Conservation (phyloP, 1,140 invertebrate genomes). For the Bombus impatiens region DNA sequence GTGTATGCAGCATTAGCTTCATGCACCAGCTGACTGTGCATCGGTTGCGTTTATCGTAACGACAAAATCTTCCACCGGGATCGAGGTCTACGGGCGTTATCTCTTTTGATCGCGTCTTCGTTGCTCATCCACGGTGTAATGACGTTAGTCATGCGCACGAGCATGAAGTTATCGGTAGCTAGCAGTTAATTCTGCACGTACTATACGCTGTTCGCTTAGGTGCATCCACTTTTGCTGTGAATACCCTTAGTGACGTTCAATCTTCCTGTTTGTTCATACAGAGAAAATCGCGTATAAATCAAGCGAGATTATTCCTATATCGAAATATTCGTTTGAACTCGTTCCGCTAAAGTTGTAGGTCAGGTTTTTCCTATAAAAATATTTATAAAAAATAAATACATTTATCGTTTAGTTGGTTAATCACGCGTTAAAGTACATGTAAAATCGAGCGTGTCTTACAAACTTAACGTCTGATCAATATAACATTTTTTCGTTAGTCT, state of each 20-base stretch:
- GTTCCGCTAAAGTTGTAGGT: neutral
- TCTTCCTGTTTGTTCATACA: neutral
- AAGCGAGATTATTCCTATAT: neutral
- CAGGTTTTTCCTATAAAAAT: too few relatives aligned
- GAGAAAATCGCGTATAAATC: neutral
- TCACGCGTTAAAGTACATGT: neutral
- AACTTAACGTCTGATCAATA: neutral
- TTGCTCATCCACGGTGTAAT: constrained; percentile 45
- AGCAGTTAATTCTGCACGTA: neutral
- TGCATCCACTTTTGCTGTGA: constrained; percentile 2
- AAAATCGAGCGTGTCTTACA: neutral
- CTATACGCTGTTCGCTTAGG: neutral
- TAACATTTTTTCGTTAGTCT: too few relatives aligned
- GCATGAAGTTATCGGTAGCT: constrained; percentile 23
- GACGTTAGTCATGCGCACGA: constrained; percentile 22
- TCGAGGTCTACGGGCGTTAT: constrained; percentile 24
- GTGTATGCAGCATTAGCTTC: neutral
- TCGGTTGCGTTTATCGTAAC: constrained; percentile 28
- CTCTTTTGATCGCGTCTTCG: constrained; percentile 44
- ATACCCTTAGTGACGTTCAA: constrained; percentile 7
- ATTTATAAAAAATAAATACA: neutral
- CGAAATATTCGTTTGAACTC: neutral
- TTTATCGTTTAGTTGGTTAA: neutral
- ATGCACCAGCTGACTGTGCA: constrained; percentile 5
- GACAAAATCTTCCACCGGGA: constrained; percentile 24